phyloP scores from a whole-genome alignment of 2,797 vertebrate species.

The Lerista edwardsae region DNA sequence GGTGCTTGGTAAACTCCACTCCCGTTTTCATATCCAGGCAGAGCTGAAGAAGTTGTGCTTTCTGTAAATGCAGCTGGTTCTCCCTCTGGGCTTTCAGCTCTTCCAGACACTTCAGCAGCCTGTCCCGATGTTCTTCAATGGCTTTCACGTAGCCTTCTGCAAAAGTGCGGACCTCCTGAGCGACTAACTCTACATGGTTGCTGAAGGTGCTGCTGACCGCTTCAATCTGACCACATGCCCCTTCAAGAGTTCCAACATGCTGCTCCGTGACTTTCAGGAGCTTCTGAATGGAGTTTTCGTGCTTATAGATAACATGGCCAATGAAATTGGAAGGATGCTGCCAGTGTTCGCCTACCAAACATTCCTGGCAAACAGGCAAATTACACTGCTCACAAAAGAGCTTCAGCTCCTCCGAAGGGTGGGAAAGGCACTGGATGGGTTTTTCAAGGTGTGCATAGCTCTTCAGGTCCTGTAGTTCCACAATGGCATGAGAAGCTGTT shows the following conservation, averaged over 20 bases:
- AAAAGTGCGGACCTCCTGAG: slow-evolving; percentile 80
- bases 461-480: slow-evolving; percentile 79
- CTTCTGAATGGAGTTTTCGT: slow-evolving; percentile 82
- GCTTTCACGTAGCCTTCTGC: slow-evolving; percentile 81
- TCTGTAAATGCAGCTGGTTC: slow-evolving; percentile 86
- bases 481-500: slow-evolving; percentile 82
- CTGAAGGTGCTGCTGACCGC: slow-evolving; percentile 71
- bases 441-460: slow-evolving; percentile 76
- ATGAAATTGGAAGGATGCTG: slow-evolving; percentile 83
- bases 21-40: slow-evolving; percentile 82
- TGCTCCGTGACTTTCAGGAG: slow-evolving; percentile 80
- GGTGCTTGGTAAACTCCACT: slow-evolving; percentile 85
- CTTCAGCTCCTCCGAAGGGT: slow-evolving; percentile 86
- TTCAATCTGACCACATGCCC: slow-evolving; percentile 77
- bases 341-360: slow-evolving; percentile 80
- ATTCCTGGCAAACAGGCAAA: slow-evolving; percentile 86
- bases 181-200: slow-evolving; percentile 71
- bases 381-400: slow-evolving; percentile 91
- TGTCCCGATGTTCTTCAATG: slow-evolving; percentile 84
- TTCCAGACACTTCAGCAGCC: slow-evolving; percentile 84
- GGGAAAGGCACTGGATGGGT: slow-evolving; percentile 82
- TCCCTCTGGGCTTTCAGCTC: slow-evolving; percentile 82
- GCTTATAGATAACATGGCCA: slow-evolving; percentile 75
- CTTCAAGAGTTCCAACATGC: slow-evolving; percentile 78
- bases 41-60: slow-evolving; percentile 87